Evolutionary conservation across 92 coral and sea anemone genomes (phyloP), one percentile per base, ranked within the genome.

Genomic region (Paragorgia papillata): DNA sequence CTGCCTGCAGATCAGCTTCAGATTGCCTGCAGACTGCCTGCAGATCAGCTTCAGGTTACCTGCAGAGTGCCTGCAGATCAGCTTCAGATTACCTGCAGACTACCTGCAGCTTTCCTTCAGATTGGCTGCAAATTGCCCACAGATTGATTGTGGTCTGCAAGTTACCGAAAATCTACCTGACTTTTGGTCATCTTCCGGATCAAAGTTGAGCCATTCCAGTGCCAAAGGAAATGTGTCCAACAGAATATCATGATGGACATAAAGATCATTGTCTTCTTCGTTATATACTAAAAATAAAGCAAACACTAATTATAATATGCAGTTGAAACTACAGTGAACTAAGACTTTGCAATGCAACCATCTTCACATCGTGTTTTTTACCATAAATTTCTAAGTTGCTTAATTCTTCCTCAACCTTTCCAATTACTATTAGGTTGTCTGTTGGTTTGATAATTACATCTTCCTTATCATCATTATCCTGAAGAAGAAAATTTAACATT

Each of bases 161-260:
- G n/a, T n/a, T n/a, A n/a, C n/a, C n/a, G n/a, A n/a, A n/a, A n/a
- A n/a, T 46, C 15, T 46, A 92, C 97, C 97, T 88, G 82, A 79
- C 24, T 46, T 86, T 27, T 51, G 62, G 24, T 75, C 76, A 60
- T 89, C 89, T 56, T 85, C 94, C 41, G 97, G 91, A 74, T 94
- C 97, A 88, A 79, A 94, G 66, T 90, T 92, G 60, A 94, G 74
- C 97, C 97, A 94, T 66, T 94, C 97, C 62, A 90, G 69, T 22
- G 92, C 85, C 74, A 94, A 81, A 15, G 97, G 97, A 69, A 94
- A 94, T 57, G 97, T 83, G 43, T 94, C 97, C 78, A 94, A 81
- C 19, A 90, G 76, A 48, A 94, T 88, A 54, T 90, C 97, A 75
- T 94, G 97, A 43, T 94, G 97, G 10, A 91, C 92, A 83, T 94